Base-by-base conservation (phyloP, 2,113 vertebrate species). In the Macquaria australasica region DNA sequence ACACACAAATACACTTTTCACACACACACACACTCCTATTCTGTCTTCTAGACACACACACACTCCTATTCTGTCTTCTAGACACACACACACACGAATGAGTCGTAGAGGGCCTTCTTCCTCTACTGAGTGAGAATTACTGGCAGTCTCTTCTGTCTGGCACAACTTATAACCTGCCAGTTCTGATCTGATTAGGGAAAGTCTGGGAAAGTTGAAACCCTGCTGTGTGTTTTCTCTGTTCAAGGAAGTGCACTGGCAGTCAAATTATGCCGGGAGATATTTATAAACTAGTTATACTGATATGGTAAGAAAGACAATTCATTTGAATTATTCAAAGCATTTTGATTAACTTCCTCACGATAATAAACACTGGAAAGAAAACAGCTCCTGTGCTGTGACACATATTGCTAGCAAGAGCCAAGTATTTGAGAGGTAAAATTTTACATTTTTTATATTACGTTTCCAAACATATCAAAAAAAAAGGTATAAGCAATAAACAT, bases 311-410 rank as follows among this genome's bases (percentile, higher is more conserved):
- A 88, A 81, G 66, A 67, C n/a, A 73, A 87, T 81, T 83, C 39
- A 78, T 79, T 69, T 87, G 51, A 85, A 88, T 89, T 80, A 90
- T 82, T 86, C 67, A 87, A 87, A 80, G 63, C 55, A 77, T 81
- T 80, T 74, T 73, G 50, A 89, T 81, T 56, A 83, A 84, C 45
- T 21, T 83, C 39, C 41, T 53, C 9, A 1, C 43, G 41, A 67
- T 55, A 67, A 81, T 59, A 73, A 88, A 59, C 55, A 64, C 0
- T 43, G 11, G n/a, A 48, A 31, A 73, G n/a, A 53, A 58, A 83
- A 70, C n/a, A 60, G 34, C 28, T 41, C 8, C 28, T 18, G 58
- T 31, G 25, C 31, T 64, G 58, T 37, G 51, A 83, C 39, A 56
- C 34, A 73, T 56, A n/a, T 18, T 59, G 25, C 25, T 18, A 4